Evolutionary conservation across 2,113 vertebrate genomes (phyloP), one percentile per base, ranked within the genome.

Genomic region (Hassar affinis): DNA sequence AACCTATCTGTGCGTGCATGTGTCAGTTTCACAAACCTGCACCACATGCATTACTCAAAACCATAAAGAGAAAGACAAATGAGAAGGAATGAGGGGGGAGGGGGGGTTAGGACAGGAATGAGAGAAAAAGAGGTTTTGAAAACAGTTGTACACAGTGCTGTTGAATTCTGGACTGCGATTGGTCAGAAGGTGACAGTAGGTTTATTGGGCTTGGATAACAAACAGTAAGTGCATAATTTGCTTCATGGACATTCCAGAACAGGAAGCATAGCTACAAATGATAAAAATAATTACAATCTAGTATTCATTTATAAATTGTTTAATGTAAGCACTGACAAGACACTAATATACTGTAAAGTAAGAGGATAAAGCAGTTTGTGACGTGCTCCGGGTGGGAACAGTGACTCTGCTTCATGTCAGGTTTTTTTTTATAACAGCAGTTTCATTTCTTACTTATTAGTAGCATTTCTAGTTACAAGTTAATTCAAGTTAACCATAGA

Each of bases 21-120:
- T 57, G 27, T 86, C 77, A 82, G 82, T 87, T 83, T 92, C 92
- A 93, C 90, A 89, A 90, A 90, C 64, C 82, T 12, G 72, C 12
- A 85, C 93, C 91, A 91, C 92, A 92, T 61, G 56, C 12, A 42
- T 42, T 2, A 42, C 38, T 42, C 38, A 42, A 42, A 42, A 42
- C n/a, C n/a, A 42, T 42, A 42, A 6, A 42, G 38, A 42, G 38
- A 42, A 2, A 3, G 38, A 42, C 38, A 42, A n/a, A n/a, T n/a
- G n/a, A n/a, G n/a, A n/a, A n/a, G n/a, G n/a, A n/a, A n/a, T n/a
- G n/a, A n/a, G n/a, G n/a, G n/a, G n/a, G n/a, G n/a, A n/a, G n/a
- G n/a, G n/a, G n/a, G n/a, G n/a, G n/a, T n/a, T n/a, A n/a, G 2
- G 38, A 33, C 14, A 15, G 5, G 14, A 35, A 15, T 9, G 1